phyloP scores from a whole-genome alignment of 2,888 invertebrate species.

The Resseliella maxima region DNA sequence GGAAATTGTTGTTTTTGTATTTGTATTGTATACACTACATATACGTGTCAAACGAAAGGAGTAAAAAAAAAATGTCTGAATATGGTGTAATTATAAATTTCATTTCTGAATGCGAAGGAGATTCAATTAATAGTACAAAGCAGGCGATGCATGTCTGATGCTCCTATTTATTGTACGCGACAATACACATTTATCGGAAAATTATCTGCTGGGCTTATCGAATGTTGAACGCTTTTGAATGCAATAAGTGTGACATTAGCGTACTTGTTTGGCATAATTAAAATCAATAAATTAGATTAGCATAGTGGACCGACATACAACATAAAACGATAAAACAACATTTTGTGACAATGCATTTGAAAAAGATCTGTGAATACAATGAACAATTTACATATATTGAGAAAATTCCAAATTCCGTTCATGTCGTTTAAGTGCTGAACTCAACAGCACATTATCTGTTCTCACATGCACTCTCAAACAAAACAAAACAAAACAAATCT shows the following conservation, averaged over 20 bases:
- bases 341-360: neutral
- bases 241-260: constrained; percentile 28
- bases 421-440: neutral
- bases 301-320: neutral
- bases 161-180: neutral
- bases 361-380: neutral
- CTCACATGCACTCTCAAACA: neutral
- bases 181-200: neutral
- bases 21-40: neutral
- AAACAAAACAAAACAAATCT: no score
- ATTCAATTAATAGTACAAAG: neutral
- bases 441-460: neutral
- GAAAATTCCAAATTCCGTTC: constrained; percentile 34
- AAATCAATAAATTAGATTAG: constrained; percentile 45
- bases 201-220: neutral
- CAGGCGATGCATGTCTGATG: neutral
- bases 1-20: neutral
- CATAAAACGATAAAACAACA: no score
- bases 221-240: neutral
- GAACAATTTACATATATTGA: neutral
- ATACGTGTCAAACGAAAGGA: no score
- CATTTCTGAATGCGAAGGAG: neutral
- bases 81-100: neutral
- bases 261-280: constrained; percentile 20
- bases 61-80: no score